Evolutionary conservation across 2,113 vertebrate species (phyloP), one percentile per base, ranked within the genome.

Genomic region (Gracilinanus agilis): DNA sequence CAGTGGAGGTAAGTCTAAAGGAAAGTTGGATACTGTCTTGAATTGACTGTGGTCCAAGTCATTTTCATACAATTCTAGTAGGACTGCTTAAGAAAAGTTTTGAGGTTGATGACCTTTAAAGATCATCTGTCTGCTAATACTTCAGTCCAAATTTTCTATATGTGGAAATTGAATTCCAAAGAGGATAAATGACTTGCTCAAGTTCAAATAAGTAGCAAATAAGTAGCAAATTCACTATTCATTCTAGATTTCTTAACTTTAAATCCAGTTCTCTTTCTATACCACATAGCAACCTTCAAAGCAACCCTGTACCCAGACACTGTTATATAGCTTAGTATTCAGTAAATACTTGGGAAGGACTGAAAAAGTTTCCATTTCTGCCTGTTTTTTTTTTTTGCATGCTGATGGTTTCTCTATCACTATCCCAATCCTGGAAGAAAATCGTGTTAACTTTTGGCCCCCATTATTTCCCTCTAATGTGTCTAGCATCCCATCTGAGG

Each of bases 1-100:
- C 88, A 96, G 90, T 44, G 53, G 83, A 93, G 88, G 40, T 44
- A 6, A 92, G 44, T 90, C 92, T 95, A 53, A 44, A 89, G 34
- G 58, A 89, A 11, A 55, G 55, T 93, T n/a, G 90, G 23, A 1
- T 27, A 9, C 21, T 21, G 4, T 53, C 49, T 27, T 95, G 55
- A 91, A 92, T n/a, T 88, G 90, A 21, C 44, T 27, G 19, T 89
- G 23, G 56, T 89, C 40, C 56, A 91, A 49, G 93, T 58, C 4
- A 96, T 67, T 67, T 67, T 67, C 29, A 67, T 13, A n/a, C 34
- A 83, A 83, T 83, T n/a, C 5, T 21, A 83, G 16, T n/a, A 1
- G 34, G 6, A 40, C 34, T 83, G 34, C 34, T 83, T 40, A 40
- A 83, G n/a, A 83, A 83, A 83, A 25, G 6, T 83, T 75, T 40